These are phyloP conservation scores for Magallana ariakensis DNA, from an alignment of 1,140 invertebrate genomes.

Conservation along the genomic window DNA sequence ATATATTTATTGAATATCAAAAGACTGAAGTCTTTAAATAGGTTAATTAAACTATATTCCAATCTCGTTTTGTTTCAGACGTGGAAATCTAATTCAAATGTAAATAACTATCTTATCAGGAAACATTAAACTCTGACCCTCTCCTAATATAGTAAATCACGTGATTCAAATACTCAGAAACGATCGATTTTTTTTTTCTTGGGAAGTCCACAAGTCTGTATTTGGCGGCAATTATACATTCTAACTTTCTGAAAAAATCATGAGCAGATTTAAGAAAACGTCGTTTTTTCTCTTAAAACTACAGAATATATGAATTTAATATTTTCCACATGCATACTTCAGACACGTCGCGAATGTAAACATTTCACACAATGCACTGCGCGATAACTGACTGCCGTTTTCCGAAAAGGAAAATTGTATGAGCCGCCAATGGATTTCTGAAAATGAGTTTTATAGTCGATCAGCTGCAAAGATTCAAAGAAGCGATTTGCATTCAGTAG, in stretches of 20 bases:
- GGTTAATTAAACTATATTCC: too few species aligned
- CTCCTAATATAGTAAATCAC: background rate
- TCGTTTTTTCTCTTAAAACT: background rate
- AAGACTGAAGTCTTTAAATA: too few species aligned
- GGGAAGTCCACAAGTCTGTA: background rate
- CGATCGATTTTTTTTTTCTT: background rate
- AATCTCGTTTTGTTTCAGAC: too few species aligned
- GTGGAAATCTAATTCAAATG: too few species aligned
- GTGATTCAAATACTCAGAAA: slow-evolving; percentile 25
- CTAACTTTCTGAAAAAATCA: slow-evolving; percentile 18
- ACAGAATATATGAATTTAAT: background rate
- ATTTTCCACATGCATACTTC: background rate
- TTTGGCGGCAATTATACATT: slow-evolving; percentile 17
- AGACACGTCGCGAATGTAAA: background rate
- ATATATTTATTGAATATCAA: too few species aligned
- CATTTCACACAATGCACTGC: slow-evolving; percentile 31
- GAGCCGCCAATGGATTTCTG: background rate
- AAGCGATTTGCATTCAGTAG: background rate
- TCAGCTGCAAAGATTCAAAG: background rate
- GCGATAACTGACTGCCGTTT: background rate
- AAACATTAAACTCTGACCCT: too few species aligned
- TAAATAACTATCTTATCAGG: too few species aligned
- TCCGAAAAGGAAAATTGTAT: background rate
- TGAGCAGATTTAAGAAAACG: slow-evolving; percentile 3
- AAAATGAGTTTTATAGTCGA: background rate